These are phyloP conservation scores for Dromius quadrimaculatus DNA, from an alignment of 2,888 invertebrate genomes.

Conservation along the genomic window DNA sequence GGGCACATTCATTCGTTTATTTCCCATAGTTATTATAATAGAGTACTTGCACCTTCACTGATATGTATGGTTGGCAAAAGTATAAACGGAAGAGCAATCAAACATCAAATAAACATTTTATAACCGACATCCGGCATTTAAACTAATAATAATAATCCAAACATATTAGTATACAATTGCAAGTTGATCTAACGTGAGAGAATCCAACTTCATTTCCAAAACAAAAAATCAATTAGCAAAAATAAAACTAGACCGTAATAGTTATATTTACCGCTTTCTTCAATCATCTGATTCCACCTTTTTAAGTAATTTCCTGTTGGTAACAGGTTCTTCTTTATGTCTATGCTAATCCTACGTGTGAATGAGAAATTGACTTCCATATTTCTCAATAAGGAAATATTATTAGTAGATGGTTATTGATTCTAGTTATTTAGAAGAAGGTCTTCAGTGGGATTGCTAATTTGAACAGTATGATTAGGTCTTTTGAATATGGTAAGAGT, in stretches of 20 bases:
- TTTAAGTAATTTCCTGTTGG: conserved; percentile 20
- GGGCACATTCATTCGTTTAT: too few species aligned
- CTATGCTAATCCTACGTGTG: conserved; percentile 13
- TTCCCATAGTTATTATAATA: too few species aligned
- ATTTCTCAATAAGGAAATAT: conserved; percentile 27
- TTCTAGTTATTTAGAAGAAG: conserved; percentile 22
- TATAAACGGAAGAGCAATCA: too few species aligned
- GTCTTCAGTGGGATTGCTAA: conserved; percentile 24
- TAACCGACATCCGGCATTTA: too few species aligned
- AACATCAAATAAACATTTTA: too few species aligned
- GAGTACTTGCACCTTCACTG: too few species aligned
- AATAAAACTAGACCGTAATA: conserved; percentile 14
- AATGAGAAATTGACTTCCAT: conserved; percentile 5
- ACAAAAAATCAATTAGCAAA: conserved; percentile 5
- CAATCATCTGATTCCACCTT: conserved; percentile 8
- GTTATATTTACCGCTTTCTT: conserved; percentile 30
- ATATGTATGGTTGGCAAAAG: too few species aligned
- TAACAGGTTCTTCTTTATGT: conserved; percentile 23
- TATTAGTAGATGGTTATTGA: conserved; percentile 22
- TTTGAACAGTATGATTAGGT: conserved; percentile 12
- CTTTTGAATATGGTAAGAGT: conserved; percentile 18
- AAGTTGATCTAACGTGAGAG: not conserved
- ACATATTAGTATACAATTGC: too few species aligned
- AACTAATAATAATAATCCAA: too few species aligned
- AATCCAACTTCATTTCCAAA: not conserved